Evolutionary conservation across 2,888 invertebrate genomes (phyloP).

Genomic region (Trissonchulus latispiculum): DNA sequence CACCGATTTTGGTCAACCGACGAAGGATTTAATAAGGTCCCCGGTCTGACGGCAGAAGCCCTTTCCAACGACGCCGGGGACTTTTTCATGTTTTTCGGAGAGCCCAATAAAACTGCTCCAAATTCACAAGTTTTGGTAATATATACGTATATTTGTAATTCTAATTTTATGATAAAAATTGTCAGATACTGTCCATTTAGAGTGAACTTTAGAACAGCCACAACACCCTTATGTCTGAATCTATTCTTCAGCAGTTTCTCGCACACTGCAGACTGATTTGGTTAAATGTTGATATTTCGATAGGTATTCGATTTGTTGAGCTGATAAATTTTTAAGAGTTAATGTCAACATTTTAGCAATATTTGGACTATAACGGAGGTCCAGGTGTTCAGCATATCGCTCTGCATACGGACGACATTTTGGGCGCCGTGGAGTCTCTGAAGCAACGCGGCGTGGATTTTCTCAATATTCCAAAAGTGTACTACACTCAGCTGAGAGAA

Average conservation of each 20-base stretch:
- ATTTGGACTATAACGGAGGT: conserved; percentile 91
- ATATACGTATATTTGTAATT: no score
- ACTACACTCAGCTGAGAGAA: conserved; percentile 72
- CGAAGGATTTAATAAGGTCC: neutral
- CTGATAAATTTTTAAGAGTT: no score
- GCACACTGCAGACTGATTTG: no score
- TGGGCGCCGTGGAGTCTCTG: conserved; percentile 64
- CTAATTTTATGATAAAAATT: no score
- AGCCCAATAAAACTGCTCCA: neutral
- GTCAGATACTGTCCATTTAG: no score
- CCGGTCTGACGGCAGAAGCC: neutral
- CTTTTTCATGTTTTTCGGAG: neutral
- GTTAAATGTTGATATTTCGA: no score
- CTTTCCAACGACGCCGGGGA: neutral
- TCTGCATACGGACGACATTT: conserved; percentile 78
- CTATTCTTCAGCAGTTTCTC: no score
- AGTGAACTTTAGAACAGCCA: no score
- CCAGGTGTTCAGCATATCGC: conserved; percentile 92
- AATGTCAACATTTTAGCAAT: conserved; percentile 61
- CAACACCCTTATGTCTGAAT: no score
- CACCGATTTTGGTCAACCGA: neutral
- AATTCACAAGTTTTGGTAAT: no score
- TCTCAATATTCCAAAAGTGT: conserved; percentile 72
- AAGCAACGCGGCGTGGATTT: conserved; percentile 75
- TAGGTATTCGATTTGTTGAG: no score